phyloP scores from a whole-genome alignment of 2,113 vertebrate genomes.

The Elephantulus edwardii region DNA sequence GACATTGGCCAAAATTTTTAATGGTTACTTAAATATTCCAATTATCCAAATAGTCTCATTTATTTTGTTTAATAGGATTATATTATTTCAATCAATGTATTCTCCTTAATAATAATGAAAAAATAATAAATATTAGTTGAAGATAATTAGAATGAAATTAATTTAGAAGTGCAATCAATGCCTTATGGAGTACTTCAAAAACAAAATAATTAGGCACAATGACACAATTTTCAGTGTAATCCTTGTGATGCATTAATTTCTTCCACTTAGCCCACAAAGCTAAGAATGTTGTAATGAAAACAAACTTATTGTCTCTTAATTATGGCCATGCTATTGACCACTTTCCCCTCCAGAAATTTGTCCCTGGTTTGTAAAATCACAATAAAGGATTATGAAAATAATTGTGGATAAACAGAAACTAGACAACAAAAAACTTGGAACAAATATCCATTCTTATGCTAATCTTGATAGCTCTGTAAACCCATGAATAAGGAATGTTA shows the following conservation, averaged over 20 bases:
- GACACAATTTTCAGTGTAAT: conserved; percentile 51
- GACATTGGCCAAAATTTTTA: not conserved
- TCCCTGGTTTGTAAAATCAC: not conserved
- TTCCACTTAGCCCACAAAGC: conserved; percentile 55
- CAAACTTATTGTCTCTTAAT: conserved; percentile 44
- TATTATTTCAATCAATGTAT: conserved; percentile 32
- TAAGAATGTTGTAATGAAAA: conserved; percentile 51
- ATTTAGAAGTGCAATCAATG: conserved; percentile 49
- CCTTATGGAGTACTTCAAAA: conserved; percentile 32
- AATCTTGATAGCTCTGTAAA: not conserved
- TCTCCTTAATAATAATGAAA: conserved; percentile 24
- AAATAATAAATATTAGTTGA: conserved; percentile 34
- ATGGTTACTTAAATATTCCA: not conserved
- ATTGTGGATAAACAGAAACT: conserved; percentile 33
- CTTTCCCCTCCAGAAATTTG: not conserved
- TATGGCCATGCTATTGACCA: not conserved
- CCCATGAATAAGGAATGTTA: not conserved
- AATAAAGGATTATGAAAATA: conserved; percentile 44
- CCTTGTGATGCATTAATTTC: conserved; percentile 41
- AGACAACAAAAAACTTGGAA: conserved; percentile 13
- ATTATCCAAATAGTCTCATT: conserved; percentile 30
- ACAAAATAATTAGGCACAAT: conserved; percentile 61
- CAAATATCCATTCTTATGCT: not conserved
- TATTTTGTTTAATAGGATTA: conserved; percentile 28
- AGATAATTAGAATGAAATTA: conserved; percentile 25